Conservation (phyloP, 2,797 vertebrate species). For the Pseudotriccus pelzelni region DNA sequence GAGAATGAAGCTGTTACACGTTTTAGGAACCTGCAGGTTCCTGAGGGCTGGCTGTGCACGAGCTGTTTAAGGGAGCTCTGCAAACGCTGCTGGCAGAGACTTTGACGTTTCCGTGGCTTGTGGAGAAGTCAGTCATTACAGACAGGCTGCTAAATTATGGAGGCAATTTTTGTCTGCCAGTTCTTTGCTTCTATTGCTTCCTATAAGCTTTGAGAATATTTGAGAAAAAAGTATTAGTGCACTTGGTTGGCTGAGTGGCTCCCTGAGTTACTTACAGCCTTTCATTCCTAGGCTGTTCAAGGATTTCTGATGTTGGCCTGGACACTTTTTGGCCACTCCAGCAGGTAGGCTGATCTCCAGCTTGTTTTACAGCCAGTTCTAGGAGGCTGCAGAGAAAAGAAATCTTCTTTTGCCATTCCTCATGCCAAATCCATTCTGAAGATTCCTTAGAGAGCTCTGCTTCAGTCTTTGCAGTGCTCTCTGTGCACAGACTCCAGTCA, state of each 20-base stretch:
- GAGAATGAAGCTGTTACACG: not conserved
- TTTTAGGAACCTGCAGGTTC: not conserved
- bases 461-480: not conserved
- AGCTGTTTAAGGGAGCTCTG: not conserved
- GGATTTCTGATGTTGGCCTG: not conserved
- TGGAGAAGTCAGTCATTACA: not conserved
- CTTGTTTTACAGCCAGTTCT: not conserved
- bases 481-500: not conserved
- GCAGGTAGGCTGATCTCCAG: not conserved
- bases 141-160: conserved; percentile 27
- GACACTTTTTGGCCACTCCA: not conserved
- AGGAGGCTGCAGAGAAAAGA: not conserved
- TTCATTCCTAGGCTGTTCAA: not conserved
- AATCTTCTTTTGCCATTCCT: not conserved
- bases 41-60: not conserved
- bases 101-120: not conserved
- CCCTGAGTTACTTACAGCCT: not conserved
- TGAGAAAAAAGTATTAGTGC: not conserved
- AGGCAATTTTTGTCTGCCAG: conserved; percentile 1
- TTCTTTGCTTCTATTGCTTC: not conserved
- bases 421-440: rapidly evolving
- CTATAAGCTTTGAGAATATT: not conserved
- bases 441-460: not conserved
- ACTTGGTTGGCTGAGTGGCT: not conserved
- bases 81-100: not conserved